A percentile compares a stretch with the other conserved stretches of the same genome.
These are phyloP conservation scores for Metopolophium dirhodum DNA, from an alignment of 1,140 invertebrate genomes.

Conservation along the genomic window DNA sequence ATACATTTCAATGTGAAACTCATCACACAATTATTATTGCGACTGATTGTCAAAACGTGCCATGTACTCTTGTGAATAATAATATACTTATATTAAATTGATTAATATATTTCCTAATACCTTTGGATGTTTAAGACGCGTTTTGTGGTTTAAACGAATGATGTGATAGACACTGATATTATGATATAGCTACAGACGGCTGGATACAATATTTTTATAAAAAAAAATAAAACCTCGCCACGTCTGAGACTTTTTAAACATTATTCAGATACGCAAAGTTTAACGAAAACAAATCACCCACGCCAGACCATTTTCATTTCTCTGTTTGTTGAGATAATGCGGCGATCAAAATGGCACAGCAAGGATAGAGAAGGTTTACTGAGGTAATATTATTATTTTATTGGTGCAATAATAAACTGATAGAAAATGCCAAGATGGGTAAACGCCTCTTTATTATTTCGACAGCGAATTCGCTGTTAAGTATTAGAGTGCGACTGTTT, in stretches of 20 bases:
- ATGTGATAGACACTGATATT: background rate
- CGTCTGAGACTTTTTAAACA: background rate
- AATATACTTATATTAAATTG: no score
- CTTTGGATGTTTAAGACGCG: no score
- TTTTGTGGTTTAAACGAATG: no score
- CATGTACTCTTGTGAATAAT: no score
- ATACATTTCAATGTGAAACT: no score
- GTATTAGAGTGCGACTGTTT: background rate
- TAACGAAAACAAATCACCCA: background rate
- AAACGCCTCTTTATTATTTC: background rate
- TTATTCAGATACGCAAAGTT: background rate
- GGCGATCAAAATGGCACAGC: no score
- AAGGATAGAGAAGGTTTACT: background rate
- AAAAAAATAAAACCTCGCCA: background rate
- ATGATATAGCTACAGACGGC: background rate
- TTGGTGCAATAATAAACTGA: background rate
- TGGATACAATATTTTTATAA: background rate
- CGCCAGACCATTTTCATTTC: background rate
- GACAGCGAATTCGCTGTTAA: background rate
- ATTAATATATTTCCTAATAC: no score
- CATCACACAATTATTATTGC: no score
- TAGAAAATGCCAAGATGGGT: background rate
- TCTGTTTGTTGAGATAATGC: background rate
- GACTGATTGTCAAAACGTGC: no score
- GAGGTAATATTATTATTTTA: background rate